Percentiles rank a stretch among this genome's conserved stretches.
Evolutionary conservation across 2,797 vertebrate species (phyloP).

Genomic region (Cygnus olor): DNA sequence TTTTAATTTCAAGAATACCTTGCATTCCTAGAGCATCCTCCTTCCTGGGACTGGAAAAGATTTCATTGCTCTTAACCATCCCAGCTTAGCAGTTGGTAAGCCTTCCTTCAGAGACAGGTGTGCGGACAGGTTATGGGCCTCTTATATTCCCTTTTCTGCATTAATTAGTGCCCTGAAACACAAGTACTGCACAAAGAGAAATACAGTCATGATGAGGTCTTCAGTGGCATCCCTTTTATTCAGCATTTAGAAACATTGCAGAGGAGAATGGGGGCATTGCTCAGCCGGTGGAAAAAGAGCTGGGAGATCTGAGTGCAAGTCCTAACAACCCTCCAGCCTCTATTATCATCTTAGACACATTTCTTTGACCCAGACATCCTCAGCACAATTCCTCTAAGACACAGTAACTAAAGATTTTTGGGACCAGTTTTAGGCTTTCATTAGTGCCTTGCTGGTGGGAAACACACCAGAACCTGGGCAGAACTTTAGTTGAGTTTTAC

Average conservation of each 20-base stretch:
- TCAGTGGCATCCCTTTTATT: not conserved
- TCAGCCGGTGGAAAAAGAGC: not conserved
- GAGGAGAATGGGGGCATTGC: not conserved
- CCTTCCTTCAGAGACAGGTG: not conserved
- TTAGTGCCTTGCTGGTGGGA: not conserved
- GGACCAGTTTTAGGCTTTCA: not conserved
- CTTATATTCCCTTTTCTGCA: not conserved
- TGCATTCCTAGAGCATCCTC: not conserved
- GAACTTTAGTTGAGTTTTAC: not conserved
- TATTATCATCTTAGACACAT: not conserved
- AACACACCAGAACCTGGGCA: not conserved
- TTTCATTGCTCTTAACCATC: not conserved
- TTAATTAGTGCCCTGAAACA: too few relatives aligned
- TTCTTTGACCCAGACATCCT: rapidly evolving
- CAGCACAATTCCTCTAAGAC: not conserved
- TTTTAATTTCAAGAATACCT: not conserved
- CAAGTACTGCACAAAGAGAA: not conserved
- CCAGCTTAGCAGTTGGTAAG: too few relatives aligned
- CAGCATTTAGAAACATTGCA: not conserved
- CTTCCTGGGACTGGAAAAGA: not conserved
- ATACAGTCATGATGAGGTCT: rapidly evolving
- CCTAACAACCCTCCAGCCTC: not conserved
- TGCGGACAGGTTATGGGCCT: not conserved
- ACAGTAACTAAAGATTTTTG: not conserved
- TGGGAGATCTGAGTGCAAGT: not conserved